These are phyloP conservation scores for Paratrypauchen microcephalus DNA, from an alignment of 2,797 vertebrate species.

Conservation along the genomic window DNA sequence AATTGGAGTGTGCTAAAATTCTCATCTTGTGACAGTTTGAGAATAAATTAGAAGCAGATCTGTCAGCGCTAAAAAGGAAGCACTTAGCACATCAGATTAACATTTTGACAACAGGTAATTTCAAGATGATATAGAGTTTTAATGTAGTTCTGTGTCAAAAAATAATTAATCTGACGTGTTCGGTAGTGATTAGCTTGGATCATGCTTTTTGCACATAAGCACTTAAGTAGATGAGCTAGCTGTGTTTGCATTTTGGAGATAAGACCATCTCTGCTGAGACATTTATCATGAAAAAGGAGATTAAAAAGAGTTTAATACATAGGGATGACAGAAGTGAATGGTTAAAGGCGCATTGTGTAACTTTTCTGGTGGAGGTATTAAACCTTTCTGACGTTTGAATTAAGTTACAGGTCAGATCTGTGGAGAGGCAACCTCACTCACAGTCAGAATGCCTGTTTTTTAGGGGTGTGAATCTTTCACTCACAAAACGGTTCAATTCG, in stretches of 20 bases:
- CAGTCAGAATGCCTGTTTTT: no score
- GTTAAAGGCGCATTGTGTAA: no score
- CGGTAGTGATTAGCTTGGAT: slow-evolving; percentile 11
- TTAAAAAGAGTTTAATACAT: neutral
- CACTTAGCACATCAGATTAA: slow-evolving; percentile 36
- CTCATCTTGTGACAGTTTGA: slow-evolving; percentile 28
- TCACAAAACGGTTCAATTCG: no score
- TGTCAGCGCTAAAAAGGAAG: slow-evolving; percentile 31
- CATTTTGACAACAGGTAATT: slow-evolving; percentile 40
- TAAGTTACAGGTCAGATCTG: no score
- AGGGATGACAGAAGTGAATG: neutral
- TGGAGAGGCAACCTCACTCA: no score
- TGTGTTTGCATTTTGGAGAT: neutral
- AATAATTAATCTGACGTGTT: slow-evolving; percentile 9
- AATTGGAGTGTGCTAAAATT: neutral
- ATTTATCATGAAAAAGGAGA: neutral
- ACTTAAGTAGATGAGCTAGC: neutral
- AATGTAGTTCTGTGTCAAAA: neutral
- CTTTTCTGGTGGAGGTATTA: no score
- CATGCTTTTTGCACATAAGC: neutral
- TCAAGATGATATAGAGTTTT: slow-evolving; percentile 14
- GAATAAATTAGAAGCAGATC: slow-evolving; percentile 38
- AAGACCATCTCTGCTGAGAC: neutral
- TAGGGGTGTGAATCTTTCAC: no score
- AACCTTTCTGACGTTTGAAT: no score